These are phyloP conservation scores for Chaetodon auriga DNA, from an alignment of 2,113 vertebrate genomes.

Conservation along the genomic window DNA sequence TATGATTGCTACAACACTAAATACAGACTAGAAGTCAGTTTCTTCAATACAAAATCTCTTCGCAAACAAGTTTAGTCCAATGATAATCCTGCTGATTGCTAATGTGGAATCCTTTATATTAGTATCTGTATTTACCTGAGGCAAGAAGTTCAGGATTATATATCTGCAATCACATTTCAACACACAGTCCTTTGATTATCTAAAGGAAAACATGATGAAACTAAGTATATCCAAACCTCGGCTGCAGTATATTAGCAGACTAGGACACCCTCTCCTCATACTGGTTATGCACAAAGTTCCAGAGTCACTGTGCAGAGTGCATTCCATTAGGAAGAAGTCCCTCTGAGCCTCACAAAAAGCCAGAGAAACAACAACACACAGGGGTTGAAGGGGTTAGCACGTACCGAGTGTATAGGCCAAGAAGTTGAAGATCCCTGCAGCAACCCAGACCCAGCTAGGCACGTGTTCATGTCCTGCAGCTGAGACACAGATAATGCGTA, in stretches of 20 bases:
- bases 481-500: constrained; percentile 72
- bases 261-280: not conserved
- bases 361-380: constrained; percentile 21
- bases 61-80: not conserved
- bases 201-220: not conserved
- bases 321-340: constrained; percentile 10
- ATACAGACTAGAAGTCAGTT: not conserved
- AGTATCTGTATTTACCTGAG: too few species aligned
- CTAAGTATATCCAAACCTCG: not conserved
- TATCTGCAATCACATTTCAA: too few species aligned
- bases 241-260: not conserved
- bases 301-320: not conserved
- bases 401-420: constrained; percentile 96
- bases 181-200: too few species aligned
- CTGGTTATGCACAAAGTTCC: not conserved
- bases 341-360: constrained; percentile 5
- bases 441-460: constrained; percentile 93
- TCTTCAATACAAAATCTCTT: not conserved
- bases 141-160: too few species aligned
- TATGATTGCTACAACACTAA: not conserved
- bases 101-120: too few species aligned
- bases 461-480: constrained; percentile 90
- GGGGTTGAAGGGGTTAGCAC: constrained; percentile 60
- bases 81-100: too few species aligned
- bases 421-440: constrained; percentile 97